Evolutionary conservation across 1,140 invertebrate genomes (phyloP).

Genomic region (Drosophila pseudoobscura): DNA sequence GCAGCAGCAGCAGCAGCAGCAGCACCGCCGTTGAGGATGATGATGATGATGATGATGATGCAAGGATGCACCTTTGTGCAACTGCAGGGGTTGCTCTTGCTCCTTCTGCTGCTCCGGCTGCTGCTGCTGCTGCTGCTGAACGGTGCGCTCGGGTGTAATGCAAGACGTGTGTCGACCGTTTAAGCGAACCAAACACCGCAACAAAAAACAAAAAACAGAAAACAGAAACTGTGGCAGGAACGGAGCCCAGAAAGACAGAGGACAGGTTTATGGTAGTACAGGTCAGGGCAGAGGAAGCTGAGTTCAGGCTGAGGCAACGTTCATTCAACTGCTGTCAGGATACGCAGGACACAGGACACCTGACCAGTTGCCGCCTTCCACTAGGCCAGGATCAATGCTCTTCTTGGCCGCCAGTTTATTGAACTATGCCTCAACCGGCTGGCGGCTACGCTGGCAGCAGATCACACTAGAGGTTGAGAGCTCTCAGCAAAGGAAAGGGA

Average conservation of each 20-base stretch:
- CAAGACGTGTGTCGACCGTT: conserved; percentile 66
- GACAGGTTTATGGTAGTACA: conserved; percentile 33
- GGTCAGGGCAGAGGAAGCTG: conserved; percentile 44
- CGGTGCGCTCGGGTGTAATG: conserved; percentile 53
- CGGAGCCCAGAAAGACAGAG: background rate
- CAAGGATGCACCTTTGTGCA: conserved; percentile 77
- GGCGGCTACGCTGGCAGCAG: conserved; percentile 33
- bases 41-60: conserved; percentile 37
- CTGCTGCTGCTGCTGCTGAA: conserved; percentile 29
- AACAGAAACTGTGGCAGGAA: background rate
- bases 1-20: conserved; percentile 17
- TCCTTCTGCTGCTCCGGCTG: conserved; percentile 27
- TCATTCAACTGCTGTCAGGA: conserved; percentile 48
- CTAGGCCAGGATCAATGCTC: conserved; percentile 57
- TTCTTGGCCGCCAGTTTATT: conserved; percentile 59
- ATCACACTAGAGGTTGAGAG: too few species aligned
- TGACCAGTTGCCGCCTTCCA: conserved; percentile 42
- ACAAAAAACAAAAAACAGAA: conserved; percentile 5
- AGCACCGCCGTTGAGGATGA: conserved; percentile 5
- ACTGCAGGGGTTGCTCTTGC: conserved; percentile 56
- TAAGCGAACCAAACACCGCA: conserved; percentile 32
- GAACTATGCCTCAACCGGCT: conserved; percentile 56
- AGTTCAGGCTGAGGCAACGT: conserved; percentile 16
- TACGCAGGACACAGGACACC: conserved; percentile 22
- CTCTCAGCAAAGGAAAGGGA: too few species aligned